These are phyloP conservation scores for Varanus salvator DNA, from an alignment of 2,113 vertebrate species.

Conservation along the genomic window DNA sequence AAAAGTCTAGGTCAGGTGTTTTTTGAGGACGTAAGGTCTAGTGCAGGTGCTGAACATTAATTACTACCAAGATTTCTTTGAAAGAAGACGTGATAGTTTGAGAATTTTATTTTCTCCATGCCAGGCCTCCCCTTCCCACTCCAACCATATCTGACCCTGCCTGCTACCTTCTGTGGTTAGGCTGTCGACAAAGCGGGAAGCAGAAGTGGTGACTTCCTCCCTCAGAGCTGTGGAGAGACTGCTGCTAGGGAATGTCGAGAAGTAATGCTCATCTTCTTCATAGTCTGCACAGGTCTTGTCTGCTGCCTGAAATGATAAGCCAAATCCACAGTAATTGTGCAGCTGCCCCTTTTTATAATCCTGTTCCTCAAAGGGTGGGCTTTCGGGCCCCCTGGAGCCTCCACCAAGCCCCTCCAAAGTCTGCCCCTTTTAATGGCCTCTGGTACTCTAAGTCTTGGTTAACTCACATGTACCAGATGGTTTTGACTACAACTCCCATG, in stretches of 20 bases:
- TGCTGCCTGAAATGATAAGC: constrained; percentile 69
- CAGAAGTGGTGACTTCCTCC: constrained; percentile 44
- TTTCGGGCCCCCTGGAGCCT: not conserved
- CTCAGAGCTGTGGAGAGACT: constrained; percentile 6
- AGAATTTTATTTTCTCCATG: no score
- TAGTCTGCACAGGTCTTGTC: constrained; percentile 85
- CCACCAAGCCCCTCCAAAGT: not conserved
- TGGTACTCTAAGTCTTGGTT: not conserved
- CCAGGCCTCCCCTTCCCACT: not conserved
- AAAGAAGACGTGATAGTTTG: not conserved
- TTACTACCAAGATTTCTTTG: not conserved
- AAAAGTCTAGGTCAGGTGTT: not conserved
- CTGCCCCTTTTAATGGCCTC: not conserved
- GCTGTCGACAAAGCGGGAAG: constrained; percentile 69
- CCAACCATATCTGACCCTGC: no score
- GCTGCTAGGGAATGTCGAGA: constrained; percentile 54
- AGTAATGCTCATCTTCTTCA: constrained; percentile 70
- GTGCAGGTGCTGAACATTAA: not conserved
- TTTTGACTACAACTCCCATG: not conserved
- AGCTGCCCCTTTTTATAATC: not conserved
- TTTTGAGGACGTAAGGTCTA: not conserved
- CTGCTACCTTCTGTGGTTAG: constrained; percentile 87
- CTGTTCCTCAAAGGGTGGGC: not conserved
- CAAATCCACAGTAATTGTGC: not conserved
- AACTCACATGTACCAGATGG: not conserved